A percentile compares a stretch with the other conserved stretches of the same genome.
These are phyloP conservation scores for Dione vanillae DNA, from an alignment of 2,888 invertebrate genomes.

Conservation along the genomic window DNA sequence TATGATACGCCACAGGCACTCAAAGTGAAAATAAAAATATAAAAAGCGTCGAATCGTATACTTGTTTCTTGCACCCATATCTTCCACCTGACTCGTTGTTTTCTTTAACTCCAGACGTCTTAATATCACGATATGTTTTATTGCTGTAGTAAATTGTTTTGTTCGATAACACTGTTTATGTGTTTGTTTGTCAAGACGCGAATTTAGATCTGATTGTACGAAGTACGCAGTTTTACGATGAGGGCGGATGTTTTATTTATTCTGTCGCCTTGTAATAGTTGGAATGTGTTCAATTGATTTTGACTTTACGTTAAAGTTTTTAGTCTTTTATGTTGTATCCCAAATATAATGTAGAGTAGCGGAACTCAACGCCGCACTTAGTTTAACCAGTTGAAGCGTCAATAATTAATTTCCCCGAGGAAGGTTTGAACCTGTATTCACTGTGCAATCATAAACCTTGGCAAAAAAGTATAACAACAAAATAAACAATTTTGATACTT, in stretches of 20 bases:
- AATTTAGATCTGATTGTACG: slow-evolving; percentile 40
- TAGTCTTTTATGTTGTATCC: too few species aligned
- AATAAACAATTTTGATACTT: too few species aligned
- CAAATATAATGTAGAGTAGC: too few species aligned
- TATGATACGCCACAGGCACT: too few species aligned
- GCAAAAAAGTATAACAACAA: too few species aligned
- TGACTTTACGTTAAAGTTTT: neutral
- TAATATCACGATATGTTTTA: slow-evolving; percentile 13
- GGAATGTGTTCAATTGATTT: neutral
- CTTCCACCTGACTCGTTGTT: slow-evolving; percentile 5
- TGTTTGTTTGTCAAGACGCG: slow-evolving; percentile 53
- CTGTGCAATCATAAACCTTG: too few species aligned
- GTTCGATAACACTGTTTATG: slow-evolving; percentile 49
- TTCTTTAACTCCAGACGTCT: slow-evolving; percentile 7
- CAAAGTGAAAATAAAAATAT: too few species aligned
- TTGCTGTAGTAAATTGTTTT: slow-evolving; percentile 23
- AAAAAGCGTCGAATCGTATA: neutral
- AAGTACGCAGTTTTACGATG: slow-evolving; percentile 35
- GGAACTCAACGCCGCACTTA: too few species aligned
- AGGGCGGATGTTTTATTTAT: slow-evolving; percentile 16
- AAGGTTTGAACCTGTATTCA: too few species aligned
- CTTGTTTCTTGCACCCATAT: neutral
- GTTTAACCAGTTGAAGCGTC: too few species aligned
- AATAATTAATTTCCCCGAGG: too few species aligned
- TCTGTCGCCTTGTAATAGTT: neutral